Evolutionary conservation across 2,113 vertebrate species (phyloP), one percentile per base, ranked within the genome.

Genomic region (Hypanus sabinus): DNA sequence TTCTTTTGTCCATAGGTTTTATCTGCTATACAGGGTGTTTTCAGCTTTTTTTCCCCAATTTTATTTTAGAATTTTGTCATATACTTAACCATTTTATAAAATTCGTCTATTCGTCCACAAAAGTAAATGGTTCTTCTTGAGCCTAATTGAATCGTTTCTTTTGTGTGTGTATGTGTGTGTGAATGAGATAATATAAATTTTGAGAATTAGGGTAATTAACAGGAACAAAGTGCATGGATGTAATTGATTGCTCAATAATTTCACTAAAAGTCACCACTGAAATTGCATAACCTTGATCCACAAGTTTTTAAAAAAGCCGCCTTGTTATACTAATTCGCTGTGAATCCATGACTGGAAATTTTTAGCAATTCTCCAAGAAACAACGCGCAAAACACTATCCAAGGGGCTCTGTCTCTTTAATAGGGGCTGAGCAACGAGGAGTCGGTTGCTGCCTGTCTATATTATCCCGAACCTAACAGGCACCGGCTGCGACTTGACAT

Each of bases 121-220:
- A 65, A 18, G 30, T 88, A 88, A 88, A 88, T n/a, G 57, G 55
- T 12, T 5, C 55, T 87, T 62, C 60, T 27, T 65, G 60, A 18
- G 60, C 60, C 60, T 65, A 20, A 90, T 68, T 62, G n/a, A 33
- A 90, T 65, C 30, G n/a, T n/a, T 90, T 33, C n/a, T n/a, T 33
- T 68, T 90, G 9, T 65, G 33, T 79, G 18, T 73, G 16, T 22
- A 1, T 12, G 30, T 62, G 16, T 24, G 16, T 12, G 30, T 62
- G 83, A 88, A 88, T n/a, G 83, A 30, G 57, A 88, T 55, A 88
- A 33, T 88, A 68, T 68, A 90, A 68, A 90, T 90, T 65, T 68
- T 65, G 60, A n/a, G 60, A 68, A 33, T 90, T 1, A 33, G 33
- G 60, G 60, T 33, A 33, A 90, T 68, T 65, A 65, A 90, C 60